Percentiles rank a stretch among this genome's conserved stretches.
Conservation (phyloP, 2,113 vertebrate species). For the Pomatostomus ruficeps region DNA sequence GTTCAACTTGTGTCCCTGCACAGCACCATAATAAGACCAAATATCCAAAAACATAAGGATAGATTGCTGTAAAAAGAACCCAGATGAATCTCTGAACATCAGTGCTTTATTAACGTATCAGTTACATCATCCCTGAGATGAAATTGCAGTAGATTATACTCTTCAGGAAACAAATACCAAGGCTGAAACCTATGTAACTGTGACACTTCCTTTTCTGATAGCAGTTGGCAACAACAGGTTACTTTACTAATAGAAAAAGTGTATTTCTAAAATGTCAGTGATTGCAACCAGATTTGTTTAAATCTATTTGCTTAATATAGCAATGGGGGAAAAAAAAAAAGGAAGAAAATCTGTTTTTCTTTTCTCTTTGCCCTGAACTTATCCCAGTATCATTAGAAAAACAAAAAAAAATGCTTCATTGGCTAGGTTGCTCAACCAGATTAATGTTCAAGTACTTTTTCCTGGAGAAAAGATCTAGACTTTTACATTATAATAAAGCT, state of each 20-base stretch:
- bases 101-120: not conserved
- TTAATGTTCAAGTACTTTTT: constrained; percentile 24
- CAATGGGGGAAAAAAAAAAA: not conserved
- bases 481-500: not conserved
- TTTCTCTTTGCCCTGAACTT: not conserved
- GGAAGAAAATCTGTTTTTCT: not conserved
- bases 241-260: not conserved
- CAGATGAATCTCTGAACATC: not conserved
- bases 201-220: not conserved
- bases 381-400: not conserved
- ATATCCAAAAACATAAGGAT: not conserved
- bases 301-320: not conserved
- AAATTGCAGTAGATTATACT: not conserved
- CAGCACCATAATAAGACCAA: not conserved
- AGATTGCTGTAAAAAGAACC: not conserved
- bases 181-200: not conserved
- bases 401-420: not conserved
- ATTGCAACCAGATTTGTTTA: not conserved
- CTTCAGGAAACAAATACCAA: not conserved
- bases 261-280: not conserved
- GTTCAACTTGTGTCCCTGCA: rapidly evolving
- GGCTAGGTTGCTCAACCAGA: not conserved
- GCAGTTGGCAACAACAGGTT: not conserved
- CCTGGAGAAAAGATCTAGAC: not conserved
- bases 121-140: not conserved